A percentile compares a stretch with the other conserved stretches of the same genome.
Evolutionary conservation across 2,113 vertebrate genomes (phyloP).

Genomic region (Tachysurus fulvidraco): DNA sequence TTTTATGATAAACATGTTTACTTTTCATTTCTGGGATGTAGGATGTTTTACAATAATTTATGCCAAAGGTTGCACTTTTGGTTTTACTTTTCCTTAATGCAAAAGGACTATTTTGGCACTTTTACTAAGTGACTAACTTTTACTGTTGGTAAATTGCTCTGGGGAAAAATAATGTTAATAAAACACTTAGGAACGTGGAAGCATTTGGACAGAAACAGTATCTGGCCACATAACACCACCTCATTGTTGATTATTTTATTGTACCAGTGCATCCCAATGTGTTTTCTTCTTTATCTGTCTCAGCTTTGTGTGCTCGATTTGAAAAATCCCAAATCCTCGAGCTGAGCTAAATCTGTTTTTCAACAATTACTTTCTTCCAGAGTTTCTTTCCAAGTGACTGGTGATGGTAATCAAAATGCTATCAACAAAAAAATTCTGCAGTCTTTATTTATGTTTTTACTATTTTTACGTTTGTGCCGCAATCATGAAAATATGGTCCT

Average conservation of each 20-base stretch:
- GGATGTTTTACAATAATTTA: background rate
- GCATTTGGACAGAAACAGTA: background rate
- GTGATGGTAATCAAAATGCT: background rate
- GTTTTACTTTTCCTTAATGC: background rate
- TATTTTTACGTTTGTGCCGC: background rate
- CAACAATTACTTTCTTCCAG: background rate
- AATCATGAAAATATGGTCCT: background rate
- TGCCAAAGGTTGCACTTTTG: background rate
- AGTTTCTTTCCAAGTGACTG: background rate
- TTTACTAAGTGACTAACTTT: no score
- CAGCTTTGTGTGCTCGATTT: background rate
- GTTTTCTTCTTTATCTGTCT: background rate
- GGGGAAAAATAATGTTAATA: background rate
- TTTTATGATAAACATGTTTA: background rate
- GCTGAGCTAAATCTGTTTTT: background rate
- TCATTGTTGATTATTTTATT: background rate
- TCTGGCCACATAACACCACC: background rate
- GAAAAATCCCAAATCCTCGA: background rate
- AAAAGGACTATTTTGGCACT: background rate
- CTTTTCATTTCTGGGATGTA: background rate
- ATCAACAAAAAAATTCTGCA: background rate
- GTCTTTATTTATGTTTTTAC: background rate
- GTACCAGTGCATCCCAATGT: background rate
- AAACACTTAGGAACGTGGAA: background rate
- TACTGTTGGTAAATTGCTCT: background rate